Evolutionary conservation across 2,113 vertebrate genomes (phyloP).

Genomic region (Nothocercus nigrocapillus): DNA sequence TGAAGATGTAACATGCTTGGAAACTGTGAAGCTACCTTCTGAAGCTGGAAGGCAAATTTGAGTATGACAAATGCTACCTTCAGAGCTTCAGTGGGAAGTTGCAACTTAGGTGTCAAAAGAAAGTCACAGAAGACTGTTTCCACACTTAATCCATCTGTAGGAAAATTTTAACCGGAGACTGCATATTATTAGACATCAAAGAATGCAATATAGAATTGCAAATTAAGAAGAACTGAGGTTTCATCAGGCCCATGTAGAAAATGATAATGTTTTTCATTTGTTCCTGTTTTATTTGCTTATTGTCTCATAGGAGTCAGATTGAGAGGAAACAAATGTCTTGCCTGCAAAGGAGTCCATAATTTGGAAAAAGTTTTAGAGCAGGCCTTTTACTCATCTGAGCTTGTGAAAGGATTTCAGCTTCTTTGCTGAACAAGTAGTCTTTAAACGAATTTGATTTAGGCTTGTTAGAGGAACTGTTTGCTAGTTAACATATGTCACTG

Average conservation of each 20-base stretch:
- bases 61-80: neutral
- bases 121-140: neutral
- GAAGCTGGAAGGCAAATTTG: neutral
- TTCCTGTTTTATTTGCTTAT: neutral
- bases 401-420: neutral
- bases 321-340: neutral
- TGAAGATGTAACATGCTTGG: neutral
- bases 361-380: neutral
- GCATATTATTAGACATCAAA: neutral
- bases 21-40: neutral
- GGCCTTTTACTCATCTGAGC: neutral
- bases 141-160: neutral
- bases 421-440: neutral
- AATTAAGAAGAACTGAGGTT: neutral
- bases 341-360: neutral
- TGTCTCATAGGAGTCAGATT: rapidly evolving
- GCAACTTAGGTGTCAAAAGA: neutral
- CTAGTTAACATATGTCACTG: neutral
- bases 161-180: neutral
- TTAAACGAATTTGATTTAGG: neutral
- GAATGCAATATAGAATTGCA: neutral
- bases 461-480: neutral
- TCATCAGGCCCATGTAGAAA: neutral
- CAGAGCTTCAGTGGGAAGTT: neutral
- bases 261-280: neutral